Conservation (phyloP, 1,140 invertebrate genomes). For the Steinernema feltiae region DNA sequence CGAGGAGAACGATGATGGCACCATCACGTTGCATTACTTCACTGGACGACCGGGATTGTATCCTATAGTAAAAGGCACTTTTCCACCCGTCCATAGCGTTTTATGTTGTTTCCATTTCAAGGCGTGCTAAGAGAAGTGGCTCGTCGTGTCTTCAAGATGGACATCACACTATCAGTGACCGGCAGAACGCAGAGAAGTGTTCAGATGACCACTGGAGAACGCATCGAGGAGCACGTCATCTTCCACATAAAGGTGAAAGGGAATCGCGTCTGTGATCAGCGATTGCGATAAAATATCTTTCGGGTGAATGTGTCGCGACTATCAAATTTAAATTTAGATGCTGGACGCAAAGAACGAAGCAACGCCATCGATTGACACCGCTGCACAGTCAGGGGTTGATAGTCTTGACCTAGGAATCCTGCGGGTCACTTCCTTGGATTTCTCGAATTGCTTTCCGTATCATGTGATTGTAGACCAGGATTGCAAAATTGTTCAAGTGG, state of each 20-base stretch:
- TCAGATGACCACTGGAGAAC: slow-evolving; percentile 38
- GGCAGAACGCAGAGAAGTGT: slow-evolving; percentile 44
- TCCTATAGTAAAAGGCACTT: slow-evolving; percentile 57
- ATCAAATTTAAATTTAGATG: slow-evolving; percentile 15
- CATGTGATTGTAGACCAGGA: slow-evolving; percentile 59
- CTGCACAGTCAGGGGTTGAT: slow-evolving; percentile 21
- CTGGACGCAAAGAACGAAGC: slow-evolving; percentile 4
- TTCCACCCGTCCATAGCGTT: no score
- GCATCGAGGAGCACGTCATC: slow-evolving; percentile 42
- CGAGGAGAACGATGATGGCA: slow-evolving; percentile 54
- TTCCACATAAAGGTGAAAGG: slow-evolving; percentile 35
- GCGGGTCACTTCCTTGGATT: slow-evolving; percentile 24
- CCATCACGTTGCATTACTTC: slow-evolving; percentile 58
- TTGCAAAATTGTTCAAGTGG: slow-evolving; percentile 51
- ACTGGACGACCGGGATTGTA: slow-evolving; percentile 57
- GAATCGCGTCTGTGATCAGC: neutral
- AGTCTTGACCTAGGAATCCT: slow-evolving; percentile 27
- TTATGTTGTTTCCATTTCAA: no score
- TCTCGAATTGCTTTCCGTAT: slow-evolving; percentile 57
- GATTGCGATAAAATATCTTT: no score
- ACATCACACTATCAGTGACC: slow-evolving; percentile 47
- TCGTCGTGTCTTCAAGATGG: slow-evolving; percentile 50
- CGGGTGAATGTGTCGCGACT: no score
- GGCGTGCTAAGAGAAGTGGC: slow-evolving; percentile 57
- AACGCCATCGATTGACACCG: neutral